A percentile compares a stretch with the other conserved stretches of the same genome.
These are phyloP conservation scores for Drosophila ercepeae DNA, from an alignment of 1,140 invertebrate genomes.

Conservation along the genomic window DNA sequence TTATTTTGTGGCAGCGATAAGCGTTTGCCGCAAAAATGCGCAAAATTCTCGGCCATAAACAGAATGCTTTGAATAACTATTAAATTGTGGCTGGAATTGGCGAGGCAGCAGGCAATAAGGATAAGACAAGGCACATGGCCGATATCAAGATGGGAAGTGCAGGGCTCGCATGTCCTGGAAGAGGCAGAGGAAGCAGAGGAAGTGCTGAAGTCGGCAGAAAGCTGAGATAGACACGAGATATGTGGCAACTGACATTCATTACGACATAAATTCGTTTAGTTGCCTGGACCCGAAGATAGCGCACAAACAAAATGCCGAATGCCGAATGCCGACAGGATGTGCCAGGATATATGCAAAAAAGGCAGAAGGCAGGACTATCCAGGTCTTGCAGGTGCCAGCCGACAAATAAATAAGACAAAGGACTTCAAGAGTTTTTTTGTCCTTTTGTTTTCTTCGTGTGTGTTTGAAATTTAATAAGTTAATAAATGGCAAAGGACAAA, in stretches of 20 bases:
- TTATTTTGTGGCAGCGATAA: too few species aligned
- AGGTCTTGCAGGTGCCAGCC: slow-evolving; percentile 22
- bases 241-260: slow-evolving; percentile 71
- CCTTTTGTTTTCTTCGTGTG: neutral
- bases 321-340: slow-evolving; percentile 5
- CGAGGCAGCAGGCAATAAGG: slow-evolving; percentile 3
- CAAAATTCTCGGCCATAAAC: slow-evolving; percentile 11
- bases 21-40: slow-evolving; percentile 25
- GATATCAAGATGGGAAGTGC: slow-evolving; percentile 15
- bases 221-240: slow-evolving; percentile 65
- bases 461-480: slow-evolving; percentile 61
- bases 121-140: neutral
- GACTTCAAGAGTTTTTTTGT: too few species aligned
- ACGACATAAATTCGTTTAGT: slow-evolving; percentile 73
- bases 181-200: slow-evolving; percentile 8
- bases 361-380: neutral
- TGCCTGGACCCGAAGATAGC: slow-evolving; percentile 19
- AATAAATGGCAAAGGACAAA: slow-evolving; percentile 10
- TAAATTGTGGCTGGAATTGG: slow-evolving; percentile 17
- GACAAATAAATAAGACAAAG: slow-evolving; percentile 44
- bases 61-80: slow-evolving; percentile 43
- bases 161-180: neutral
- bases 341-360: neutral
- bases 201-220: slow-evolving; percentile 62
- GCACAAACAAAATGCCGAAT: slow-evolving; percentile 17